A percentile compares a stretch with the other conserved stretches of the same genome.
Conservation (phyloP, 2,888 invertebrate genomes). For the Melanargia galathea region DNA sequence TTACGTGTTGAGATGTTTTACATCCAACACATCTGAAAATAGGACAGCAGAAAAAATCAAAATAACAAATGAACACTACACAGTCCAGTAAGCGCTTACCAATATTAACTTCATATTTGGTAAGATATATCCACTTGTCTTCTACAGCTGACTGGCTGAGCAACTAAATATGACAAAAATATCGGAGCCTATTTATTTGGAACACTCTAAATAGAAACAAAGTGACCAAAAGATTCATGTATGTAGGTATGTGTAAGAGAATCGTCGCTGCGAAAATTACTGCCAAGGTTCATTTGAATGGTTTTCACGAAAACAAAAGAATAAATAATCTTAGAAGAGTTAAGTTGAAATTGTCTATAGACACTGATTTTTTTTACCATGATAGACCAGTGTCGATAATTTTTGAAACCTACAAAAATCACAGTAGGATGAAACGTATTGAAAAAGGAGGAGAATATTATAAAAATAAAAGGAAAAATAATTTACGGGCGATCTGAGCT, state of each 20-base stretch:
- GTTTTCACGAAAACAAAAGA: conserved; percentile 69
- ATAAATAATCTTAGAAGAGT: conserved; percentile 58
- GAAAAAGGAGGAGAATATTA: too few species aligned
- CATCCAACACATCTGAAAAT: too few species aligned
- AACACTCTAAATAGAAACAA: conserved; percentile 53
- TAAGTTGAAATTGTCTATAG: conserved; percentile 25
- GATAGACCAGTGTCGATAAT: too few species aligned
- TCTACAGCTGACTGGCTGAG: conserved; percentile 20
- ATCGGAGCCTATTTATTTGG: conserved; percentile 64
- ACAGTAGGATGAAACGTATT: too few species aligned
- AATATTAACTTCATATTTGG: conserved; percentile 34
- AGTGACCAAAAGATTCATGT: conserved; percentile 52
- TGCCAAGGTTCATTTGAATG: conserved; percentile 66
- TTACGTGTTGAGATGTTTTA: too few species aligned
- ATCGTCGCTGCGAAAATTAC: conserved; percentile 58
- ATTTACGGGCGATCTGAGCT: too few species aligned
- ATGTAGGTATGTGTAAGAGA: conserved; percentile 54
- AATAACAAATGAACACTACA: not conserved
- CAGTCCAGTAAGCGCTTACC: conserved; percentile 35
- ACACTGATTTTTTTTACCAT: conserved; percentile 24
- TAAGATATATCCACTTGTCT: conserved; percentile 29
- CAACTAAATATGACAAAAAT: conserved; percentile 34
- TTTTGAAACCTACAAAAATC: too few species aligned
- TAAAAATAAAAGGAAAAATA: too few species aligned
- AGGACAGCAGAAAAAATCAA: too few species aligned